Evolutionary conservation across 2,797 vertebrate species (phyloP), one percentile per base, ranked within the genome.

Genomic region (Sphaeramia orbicularis): DNA sequence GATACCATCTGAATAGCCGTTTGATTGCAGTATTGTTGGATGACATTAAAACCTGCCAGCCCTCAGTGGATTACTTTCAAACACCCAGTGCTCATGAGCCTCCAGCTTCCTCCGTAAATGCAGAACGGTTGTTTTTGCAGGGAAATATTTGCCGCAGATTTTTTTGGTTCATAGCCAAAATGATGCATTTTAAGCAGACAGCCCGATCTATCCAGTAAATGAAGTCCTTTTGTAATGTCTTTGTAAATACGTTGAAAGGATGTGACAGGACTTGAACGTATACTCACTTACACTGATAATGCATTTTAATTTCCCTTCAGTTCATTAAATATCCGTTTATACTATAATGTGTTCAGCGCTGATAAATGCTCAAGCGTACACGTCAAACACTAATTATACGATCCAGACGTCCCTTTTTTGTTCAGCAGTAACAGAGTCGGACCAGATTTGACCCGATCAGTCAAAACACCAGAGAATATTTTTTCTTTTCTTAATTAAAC

Each of bases 21-120:
- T 76, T 87, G 83, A 80, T 81, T 76, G 61, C 57, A 21, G 54
- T 45, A 79, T 80, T 74, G 76, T 80, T 59, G 75, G 67, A 71
- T 78, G 76, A 80, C 87, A 84, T 78, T 85, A 85, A 84, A 79
- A 86, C 70, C 80, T 80, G 62, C 58, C 60, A 78, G 41, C 13
- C 58, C 49, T 73, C 59, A 48, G 48, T 84, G 71, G 87, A 84
- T 86, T 87, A 61, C 35, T 74, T 78, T 85, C 59, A 84, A 44
- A 81, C 51, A 73, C 14, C 13, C 42, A 32, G 55, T 15, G 19
- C 40, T 54, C 64, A 64, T 45, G 42, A 57, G 51, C 48, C 72
- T 74, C 55, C 11, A 36, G 52, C 41, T 30, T 4, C 15, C 19
- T 44, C 32, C 2, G 0, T 30, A 40, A 38, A 19, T 7, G 1